These are phyloP conservation scores for Ceratina japonica DNA, from an alignment of 1,140 invertebrate genomes.

Conservation along the genomic window DNA sequence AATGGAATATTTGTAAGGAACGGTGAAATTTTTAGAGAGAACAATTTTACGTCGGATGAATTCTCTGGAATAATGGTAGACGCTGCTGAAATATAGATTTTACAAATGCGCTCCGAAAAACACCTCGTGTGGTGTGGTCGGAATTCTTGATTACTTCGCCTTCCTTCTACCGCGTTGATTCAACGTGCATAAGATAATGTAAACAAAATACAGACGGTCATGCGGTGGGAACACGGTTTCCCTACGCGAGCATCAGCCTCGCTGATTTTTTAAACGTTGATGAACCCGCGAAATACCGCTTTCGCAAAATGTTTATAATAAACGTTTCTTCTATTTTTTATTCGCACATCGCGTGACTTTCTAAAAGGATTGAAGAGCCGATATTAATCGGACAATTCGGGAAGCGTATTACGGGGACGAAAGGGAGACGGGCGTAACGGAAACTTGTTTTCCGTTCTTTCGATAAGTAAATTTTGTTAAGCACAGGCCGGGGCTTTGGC, in stretches of 20 bases:
- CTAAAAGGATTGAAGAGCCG: too few relatives aligned
- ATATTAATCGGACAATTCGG: neutral
- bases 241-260: slow-evolving; percentile 27
- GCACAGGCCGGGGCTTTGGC: slow-evolving; percentile 12
- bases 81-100: slow-evolving; percentile 11
- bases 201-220: slow-evolving; percentile 35
- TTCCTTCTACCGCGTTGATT: slow-evolving; percentile 53
- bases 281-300: slow-evolving; percentile 41
- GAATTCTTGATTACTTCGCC: slow-evolving; percentile 66
- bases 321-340: too few relatives aligned
- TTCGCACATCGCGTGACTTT: too few relatives aligned
- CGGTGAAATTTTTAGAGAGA: too few relatives aligned
- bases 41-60: neutral
- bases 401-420: neutral
- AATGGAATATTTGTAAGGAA: neutral
- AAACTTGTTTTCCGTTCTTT: slow-evolving; percentile 7
- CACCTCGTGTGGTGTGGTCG: slow-evolving; percentile 26
- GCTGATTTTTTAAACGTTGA: slow-evolving; percentile 60
- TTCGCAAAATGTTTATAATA: slow-evolving; percentile 19
- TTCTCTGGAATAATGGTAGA: slow-evolving; percentile 2
- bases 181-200: slow-evolving; percentile 43
- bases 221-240: slow-evolving; percentile 1
- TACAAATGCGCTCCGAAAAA: slow-evolving; percentile 6
- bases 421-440: too few relatives aligned
- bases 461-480: slow-evolving; percentile 55